Evolutionary conservation across 2,797 vertebrate genomes (phyloP), one percentile per base, ranked within the genome.

Genomic region (Platyrinchus mystaceus): DNA sequence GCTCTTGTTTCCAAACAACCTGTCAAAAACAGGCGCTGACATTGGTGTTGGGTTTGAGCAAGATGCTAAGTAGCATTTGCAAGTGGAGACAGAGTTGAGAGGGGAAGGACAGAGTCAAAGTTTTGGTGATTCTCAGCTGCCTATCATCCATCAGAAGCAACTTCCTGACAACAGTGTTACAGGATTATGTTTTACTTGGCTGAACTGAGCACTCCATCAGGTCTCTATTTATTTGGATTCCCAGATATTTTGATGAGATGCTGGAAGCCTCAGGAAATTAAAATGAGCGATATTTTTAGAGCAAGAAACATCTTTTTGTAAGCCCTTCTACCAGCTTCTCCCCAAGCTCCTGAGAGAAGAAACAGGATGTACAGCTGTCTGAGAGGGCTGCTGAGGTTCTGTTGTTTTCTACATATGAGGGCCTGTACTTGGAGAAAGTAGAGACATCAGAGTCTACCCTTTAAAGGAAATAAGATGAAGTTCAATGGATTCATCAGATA

Each of bases 191-290:
- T 96, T 94, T 73, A 78, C 60, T 80, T 90, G 93, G 77, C 67
- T 93, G 83, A 93, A 84, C 59, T 26, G 74, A 74, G 36, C 36
- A 22, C 39, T 73, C 52, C 62, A 20, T 91, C 64, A 67, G n/a
- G 37, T 68, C 49, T 76, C 41, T 88, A 49, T 91, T 94, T 93
- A 43, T 91, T 93, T 95, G 64, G 24, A 84, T 52, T 80, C 50
- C n/a, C 36, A 50, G 22, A n/a, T 64, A 81, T 30, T 87, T 86
- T 0, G 0, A 36, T 75, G 56, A 89, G 46, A 71, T 83, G 13
- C n/a, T 85, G 55, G 64, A 83, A 58, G 21, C 26, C 58, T 80
- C 60, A 85, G 81, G 76, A 95, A 94, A 95, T 94, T 62, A 89
- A 91, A 94, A 74, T 37, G 5, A 85, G 16, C 8, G 20, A n/a